Evolutionary conservation across 2,888 invertebrate species (phyloP), one percentile per base, ranked within the genome.

Genomic region (Ochropleura leucogaster): DNA sequence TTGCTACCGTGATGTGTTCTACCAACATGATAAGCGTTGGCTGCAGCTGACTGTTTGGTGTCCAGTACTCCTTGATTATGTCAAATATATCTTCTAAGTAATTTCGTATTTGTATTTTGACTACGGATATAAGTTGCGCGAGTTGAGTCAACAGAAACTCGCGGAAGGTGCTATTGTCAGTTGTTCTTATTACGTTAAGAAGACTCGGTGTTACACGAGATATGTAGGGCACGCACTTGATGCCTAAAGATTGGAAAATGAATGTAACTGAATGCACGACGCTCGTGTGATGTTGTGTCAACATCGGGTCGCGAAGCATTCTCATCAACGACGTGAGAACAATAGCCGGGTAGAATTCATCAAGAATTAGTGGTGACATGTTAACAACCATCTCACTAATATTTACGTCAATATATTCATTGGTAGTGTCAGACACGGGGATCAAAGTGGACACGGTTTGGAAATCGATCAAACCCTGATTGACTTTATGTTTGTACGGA

Each of bases 341-440:
- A 79, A 99, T 98, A 0, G 99, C 99, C 12, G 99, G 99, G 95
- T 99, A 99, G 94, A 99, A 99, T 93, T 99, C 99, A 87, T 99
- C 99, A 68, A 99, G 96, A 20, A 98, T 97, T 60, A 97, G 96
- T 0, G 98, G 98, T 53, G 98, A 98, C 99, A 99, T 99, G 90
- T 98, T 99, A 0, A 99, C 99, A 40, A 99, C 95, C 98, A 99
- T 98, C 92, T 99, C 99, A 88, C 98, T 98, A 0, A 98, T 98
- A 92, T 98, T 98, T 77, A 97, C 96, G 63, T 96, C 94, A 73
- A 94, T 92, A 82, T 90, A 92, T 83, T 97, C 97, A 59, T 97
- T 97, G 80, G 98, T 98, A 16, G 97, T 97, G 90, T 98, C 97
- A 3, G 97, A 97, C 88, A 98, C 97, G 0, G 99, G 98, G 76